A percentile compares a stretch with the other conserved stretches of the same genome.
Conservation (phyloP, 2,888 invertebrate species). For the Romanomermis culicivorax region DNA sequence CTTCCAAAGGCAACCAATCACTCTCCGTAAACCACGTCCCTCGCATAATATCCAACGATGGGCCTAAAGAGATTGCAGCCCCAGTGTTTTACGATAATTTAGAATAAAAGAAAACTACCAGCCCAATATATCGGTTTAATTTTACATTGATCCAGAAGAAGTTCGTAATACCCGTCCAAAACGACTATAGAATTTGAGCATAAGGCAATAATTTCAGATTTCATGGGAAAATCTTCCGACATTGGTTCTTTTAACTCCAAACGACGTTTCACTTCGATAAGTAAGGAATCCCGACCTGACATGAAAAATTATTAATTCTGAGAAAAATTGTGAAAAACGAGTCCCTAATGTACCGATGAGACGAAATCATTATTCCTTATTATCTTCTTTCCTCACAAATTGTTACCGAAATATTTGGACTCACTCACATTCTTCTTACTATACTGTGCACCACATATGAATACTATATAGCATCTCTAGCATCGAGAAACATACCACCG, state of each 20-base stretch:
- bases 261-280: conserved; percentile 22
- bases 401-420: too few relatives aligned
- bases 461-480: too few relatives aligned
- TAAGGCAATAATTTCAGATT: neutral
- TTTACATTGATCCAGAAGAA: neutral
- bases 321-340: too few relatives aligned
- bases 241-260: neutral
- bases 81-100: neutral
- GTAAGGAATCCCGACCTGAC: conserved; percentile 19
- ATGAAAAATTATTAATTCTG: neutral
- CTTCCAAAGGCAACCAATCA: conserved; percentile 43
- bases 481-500: too few relatives aligned
- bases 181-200: conserved; percentile 18
- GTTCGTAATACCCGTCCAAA: conserved; percentile 20
- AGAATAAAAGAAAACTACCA: too few relatives aligned
- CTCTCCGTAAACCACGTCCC: conserved; percentile 47
- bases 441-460: too few relatives aligned
- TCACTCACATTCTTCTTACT: too few relatives aligned
- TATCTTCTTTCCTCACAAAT: too few relatives aligned
- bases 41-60: conserved; percentile 39
- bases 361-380: too few relatives aligned
- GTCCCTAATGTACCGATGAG: too few relatives aligned
- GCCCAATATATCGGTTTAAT: conserved; percentile 41
- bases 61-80: conserved; percentile 30
- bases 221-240: neutral